Conservation (phyloP, 2,888 invertebrate species). For the Volucella inanis region DNA sequence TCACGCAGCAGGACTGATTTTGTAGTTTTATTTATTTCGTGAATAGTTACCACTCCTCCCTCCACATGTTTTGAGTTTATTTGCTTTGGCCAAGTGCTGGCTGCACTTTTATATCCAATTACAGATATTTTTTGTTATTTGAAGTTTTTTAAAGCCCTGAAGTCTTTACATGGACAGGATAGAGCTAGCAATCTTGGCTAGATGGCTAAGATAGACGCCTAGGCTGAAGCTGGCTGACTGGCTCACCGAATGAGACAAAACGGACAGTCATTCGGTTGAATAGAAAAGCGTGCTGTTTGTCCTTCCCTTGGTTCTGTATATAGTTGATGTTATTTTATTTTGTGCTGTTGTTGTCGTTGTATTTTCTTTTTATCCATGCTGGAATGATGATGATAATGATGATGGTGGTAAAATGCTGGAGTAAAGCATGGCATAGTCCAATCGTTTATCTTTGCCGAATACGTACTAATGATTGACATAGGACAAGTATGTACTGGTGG, state of each 20-base stretch:
- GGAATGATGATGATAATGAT: slow-evolving; percentile 69
- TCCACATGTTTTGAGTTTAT: slow-evolving; percentile 59
- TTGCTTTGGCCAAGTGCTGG: slow-evolving; percentile 70
- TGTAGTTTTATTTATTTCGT: slow-evolving; percentile 72
- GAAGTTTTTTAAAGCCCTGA: slow-evolving; percentile 48
- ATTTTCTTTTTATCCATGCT: slow-evolving; percentile 45
- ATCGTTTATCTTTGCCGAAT: slow-evolving; percentile 39
- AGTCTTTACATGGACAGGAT: slow-evolving; percentile 41
- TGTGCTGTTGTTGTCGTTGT: slow-evolving; percentile 7
- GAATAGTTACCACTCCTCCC: slow-evolving; percentile 66
- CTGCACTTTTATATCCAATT: slow-evolving; percentile 74
- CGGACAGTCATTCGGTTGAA: slow-evolving; percentile 53
- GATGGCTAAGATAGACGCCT: background rate
- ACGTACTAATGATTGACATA: slow-evolving; percentile 65
- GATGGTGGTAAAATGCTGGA: slow-evolving; percentile 66
- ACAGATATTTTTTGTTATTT: slow-evolving; percentile 69
- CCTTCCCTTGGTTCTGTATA: slow-evolving; percentile 52
- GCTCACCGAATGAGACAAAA: slow-evolving; percentile 3
- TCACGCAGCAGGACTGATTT: slow-evolving; percentile 68
- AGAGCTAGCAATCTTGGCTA: background rate
- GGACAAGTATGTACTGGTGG: slow-evolving; percentile 49
- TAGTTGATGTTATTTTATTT: slow-evolving; percentile 12
- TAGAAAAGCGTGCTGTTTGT: slow-evolving; percentile 57
- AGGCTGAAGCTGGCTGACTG: background rate
- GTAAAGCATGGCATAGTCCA: slow-evolving; percentile 28